phyloP scores from a whole-genome alignment of 2,888 invertebrate species.

The Ormyrus rosae region DNA sequence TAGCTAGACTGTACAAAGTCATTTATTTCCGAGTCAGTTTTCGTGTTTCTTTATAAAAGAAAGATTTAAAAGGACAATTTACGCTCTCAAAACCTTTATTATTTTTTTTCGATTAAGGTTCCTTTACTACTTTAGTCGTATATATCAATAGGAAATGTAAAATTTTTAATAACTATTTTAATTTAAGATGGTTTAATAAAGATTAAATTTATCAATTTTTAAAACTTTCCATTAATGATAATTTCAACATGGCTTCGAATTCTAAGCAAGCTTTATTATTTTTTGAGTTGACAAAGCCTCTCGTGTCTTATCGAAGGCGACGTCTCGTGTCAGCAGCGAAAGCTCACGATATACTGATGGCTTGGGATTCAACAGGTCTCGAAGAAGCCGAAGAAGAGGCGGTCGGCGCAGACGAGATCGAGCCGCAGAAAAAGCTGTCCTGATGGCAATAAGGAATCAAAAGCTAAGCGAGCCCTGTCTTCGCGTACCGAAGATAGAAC shows the following conservation, averaged over 20 bases:
- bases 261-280: not conserved
- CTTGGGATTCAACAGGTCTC: constrained; percentile 34
- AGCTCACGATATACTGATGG: not conserved
- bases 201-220: constrained; percentile 55
- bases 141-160: constrained; percentile 43
- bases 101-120: constrained; percentile 47
- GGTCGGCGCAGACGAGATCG: not conserved
- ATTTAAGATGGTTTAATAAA: constrained; percentile 54
- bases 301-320: not conserved
- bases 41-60: constrained; percentile 45
- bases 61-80: constrained; percentile 5
- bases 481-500: constrained; percentile 40
- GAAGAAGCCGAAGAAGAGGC: constrained; percentile 12
- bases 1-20: constrained; percentile 4
- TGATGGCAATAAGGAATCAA: constrained; percentile 26
- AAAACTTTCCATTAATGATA: constrained; percentile 37
- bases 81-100: constrained; percentile 32
- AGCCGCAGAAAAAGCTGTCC: constrained; percentile 10
- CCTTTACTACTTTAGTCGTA: constrained; percentile 43
- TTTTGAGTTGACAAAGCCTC: not conserved
- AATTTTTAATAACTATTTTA: constrained; percentile 48
- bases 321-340: not conserved
- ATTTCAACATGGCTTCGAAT: not conserved
- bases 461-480: constrained; percentile 37
- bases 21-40: constrained; percentile 43